These are phyloP conservation scores for Cacatua alba DNA, from an alignment of 2,113 vertebrate genomes.

Conservation along the genomic window DNA sequence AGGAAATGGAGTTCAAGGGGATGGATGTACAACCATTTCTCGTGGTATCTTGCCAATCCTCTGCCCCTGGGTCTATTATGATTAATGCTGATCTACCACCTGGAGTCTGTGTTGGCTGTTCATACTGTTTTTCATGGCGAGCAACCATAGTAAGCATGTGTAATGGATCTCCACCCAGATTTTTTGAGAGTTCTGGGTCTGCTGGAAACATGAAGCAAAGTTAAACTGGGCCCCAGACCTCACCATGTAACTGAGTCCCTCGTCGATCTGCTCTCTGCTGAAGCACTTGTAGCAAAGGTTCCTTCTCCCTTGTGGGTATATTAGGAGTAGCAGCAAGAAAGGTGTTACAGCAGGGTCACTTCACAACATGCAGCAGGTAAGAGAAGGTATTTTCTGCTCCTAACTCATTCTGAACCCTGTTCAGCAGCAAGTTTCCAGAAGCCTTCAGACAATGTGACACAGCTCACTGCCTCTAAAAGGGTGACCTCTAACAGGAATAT, in stretches of 20 bases:
- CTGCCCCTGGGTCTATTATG: neutral
- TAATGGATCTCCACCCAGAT: constrained; percentile 28
- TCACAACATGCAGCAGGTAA: neutral
- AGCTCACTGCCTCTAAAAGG: neutral
- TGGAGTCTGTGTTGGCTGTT: constrained; percentile 17
- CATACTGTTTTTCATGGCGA: constrained; percentile 19
- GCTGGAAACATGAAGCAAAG: neutral
- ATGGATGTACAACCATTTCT: neutral
- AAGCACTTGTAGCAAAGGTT: neutral
- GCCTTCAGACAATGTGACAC: neutral
- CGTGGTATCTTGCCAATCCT: neutral
- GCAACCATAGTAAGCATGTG: constrained; percentile 48
- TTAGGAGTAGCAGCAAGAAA: neutral
- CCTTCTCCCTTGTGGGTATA: neutral
- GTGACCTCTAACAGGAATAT: constrained; percentile 11
- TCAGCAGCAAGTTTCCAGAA: neutral
- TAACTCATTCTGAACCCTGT: neutral
- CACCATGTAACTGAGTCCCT: neutral
- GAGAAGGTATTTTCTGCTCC: neutral
- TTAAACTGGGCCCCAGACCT: neutral
- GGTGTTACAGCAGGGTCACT: neutral
- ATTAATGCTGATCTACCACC: constrained; percentile 45
- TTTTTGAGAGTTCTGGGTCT: constrained; percentile 10
- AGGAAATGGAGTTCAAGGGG: neutral
- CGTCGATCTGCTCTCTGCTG: neutral